A percentile compares a stretch with the other conserved stretches of the same genome.
phyloP scores from a whole-genome alignment of 1,140 invertebrate genomes.

The Drosophila auraria region DNA sequence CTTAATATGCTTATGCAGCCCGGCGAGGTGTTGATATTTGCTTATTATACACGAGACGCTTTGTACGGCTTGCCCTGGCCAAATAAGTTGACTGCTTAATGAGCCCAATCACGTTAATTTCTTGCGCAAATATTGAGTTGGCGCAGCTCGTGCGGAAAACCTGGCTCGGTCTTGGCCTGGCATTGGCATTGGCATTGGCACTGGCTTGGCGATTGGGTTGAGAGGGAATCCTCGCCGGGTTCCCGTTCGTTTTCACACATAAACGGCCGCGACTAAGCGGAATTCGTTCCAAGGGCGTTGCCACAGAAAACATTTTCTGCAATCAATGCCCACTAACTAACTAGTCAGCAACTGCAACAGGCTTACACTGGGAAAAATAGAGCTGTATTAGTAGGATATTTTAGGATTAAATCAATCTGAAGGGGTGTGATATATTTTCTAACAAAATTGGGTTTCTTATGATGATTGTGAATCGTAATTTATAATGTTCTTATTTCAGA shows the following conservation, averaged over 20 bases:
- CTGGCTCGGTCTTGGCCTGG: background rate
- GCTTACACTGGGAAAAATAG: background rate
- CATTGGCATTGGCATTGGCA: background rate
- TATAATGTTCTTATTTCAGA: no score
- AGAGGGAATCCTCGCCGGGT: background rate
- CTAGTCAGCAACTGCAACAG: slow-evolving; percentile 31
- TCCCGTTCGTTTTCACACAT: slow-evolving; percentile 48
- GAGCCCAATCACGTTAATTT: slow-evolving; percentile 82
- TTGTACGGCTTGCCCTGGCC: slow-evolving; percentile 53
- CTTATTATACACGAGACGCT: slow-evolving; percentile 72
- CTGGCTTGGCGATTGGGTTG: no score
- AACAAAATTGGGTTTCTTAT: no score
- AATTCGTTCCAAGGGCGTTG: slow-evolving; percentile 72
- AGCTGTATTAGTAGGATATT: background rate
- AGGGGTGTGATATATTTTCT: no score
- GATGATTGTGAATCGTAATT: no score
- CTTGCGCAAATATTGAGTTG: slow-evolving; percentile 59
- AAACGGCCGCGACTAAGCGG: slow-evolving; percentile 43
- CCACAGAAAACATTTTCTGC: slow-evolving; percentile 38
- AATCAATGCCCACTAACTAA: slow-evolving; percentile 67
- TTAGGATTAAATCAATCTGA: no score
- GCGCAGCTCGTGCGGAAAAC: slow-evolving; percentile 60
- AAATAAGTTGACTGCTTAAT: slow-evolving; percentile 71
- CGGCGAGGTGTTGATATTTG: slow-evolving; percentile 74
- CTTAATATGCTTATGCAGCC: slow-evolving; percentile 48